Evolutionary conservation across 1,140 invertebrate species (phyloP).

Genomic region (Chrysopa pallens): DNA sequence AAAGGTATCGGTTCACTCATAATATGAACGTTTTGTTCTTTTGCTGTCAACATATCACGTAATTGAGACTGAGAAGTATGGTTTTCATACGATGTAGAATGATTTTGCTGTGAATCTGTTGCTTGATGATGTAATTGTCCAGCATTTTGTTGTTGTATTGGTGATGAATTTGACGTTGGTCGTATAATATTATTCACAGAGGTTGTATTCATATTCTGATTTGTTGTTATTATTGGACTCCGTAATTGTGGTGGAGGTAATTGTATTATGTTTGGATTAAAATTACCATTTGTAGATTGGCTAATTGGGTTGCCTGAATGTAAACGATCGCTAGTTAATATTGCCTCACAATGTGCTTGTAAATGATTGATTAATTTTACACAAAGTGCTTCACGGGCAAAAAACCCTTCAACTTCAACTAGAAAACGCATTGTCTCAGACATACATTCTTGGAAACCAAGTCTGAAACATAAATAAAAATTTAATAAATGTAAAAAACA

Average conservation of each 20-base stretch:
- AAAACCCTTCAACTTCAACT: constrained; percentile 66
- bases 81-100: neutral
- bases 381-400: constrained; percentile 61
- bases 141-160: no score
- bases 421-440: constrained; percentile 78
- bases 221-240: neutral
- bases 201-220: no score
- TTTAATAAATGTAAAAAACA: constrained; percentile 3
- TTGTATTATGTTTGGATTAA: neutral
- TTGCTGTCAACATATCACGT: constrained; percentile 23
- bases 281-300: neutral
- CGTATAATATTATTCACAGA: no score
- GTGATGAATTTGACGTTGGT: no score
- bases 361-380: constrained; percentile 66
- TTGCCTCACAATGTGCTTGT: constrained; percentile 61
- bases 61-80: constrained; percentile 15
- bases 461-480: constrained; percentile 1
- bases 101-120: no score
- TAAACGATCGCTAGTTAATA: constrained; percentile 30
- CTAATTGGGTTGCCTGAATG: constrained; percentile 9
- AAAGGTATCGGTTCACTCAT: no score
- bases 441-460: constrained; percentile 79
- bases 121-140: no score
- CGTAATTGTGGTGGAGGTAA: neutral
- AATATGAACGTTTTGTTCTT: constrained; percentile 13